phyloP scores from a whole-genome alignment of 2,888 invertebrate species.

The Drosophila hamatofila region DNA sequence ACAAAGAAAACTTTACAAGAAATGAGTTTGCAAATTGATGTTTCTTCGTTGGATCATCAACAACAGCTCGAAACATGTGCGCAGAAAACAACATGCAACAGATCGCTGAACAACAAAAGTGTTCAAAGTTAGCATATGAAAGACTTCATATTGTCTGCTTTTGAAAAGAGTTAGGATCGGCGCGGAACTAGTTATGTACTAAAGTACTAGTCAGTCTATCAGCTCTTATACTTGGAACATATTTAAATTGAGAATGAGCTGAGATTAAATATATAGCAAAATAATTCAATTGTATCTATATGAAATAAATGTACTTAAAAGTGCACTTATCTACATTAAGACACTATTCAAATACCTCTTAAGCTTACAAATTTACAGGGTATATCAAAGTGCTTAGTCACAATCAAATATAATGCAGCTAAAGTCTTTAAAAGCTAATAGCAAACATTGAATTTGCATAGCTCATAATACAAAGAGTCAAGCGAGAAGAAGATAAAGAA shows the following conservation, averaged over 20 bases:
- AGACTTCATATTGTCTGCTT: not conserved
- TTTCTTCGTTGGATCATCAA: conserved; percentile 1
- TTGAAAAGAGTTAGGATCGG: not conserved
- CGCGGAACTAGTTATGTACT: not conserved
- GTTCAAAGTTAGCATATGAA: not conserved
- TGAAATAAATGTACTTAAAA: too few species aligned
- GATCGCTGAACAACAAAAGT: not conserved
- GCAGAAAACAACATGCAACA: not conserved
- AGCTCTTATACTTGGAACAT: too few species aligned
- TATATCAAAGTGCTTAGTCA: conserved; percentile 1
- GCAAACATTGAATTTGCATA: conserved; percentile 16
- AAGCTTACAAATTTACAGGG: not conserved
- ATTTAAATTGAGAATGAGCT: too few species aligned
- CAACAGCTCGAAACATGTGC: not conserved
- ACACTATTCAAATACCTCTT: not conserved
- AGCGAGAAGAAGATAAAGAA: not conserved
- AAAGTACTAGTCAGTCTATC: not conserved
- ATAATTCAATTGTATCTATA: too few species aligned
- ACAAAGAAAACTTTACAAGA: conserved; percentile 6
- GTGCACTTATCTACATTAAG: too few species aligned
- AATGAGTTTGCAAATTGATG: conserved; percentile 28
- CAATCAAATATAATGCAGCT: not conserved
- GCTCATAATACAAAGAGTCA: not conserved
- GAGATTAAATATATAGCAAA: too few species aligned
- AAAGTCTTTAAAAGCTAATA: not conserved